Evolutionary conservation across 2,113 vertebrate genomes (phyloP).

Genomic region (Apteryx mantelli): DNA sequence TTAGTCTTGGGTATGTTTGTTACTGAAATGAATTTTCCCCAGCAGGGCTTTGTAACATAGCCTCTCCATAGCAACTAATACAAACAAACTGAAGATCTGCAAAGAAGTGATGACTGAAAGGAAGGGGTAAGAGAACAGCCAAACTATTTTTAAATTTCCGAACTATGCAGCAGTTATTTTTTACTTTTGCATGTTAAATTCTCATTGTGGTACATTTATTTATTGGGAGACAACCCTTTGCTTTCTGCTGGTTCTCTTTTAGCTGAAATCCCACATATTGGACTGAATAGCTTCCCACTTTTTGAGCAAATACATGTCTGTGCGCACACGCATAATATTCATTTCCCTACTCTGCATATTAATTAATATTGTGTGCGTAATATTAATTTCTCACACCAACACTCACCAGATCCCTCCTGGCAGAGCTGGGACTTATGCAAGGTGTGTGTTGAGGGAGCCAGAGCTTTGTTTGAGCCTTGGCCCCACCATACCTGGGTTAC

Average conservation of each 20-base stretch:
- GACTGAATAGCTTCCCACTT: not conserved
- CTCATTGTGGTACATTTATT: not conserved
- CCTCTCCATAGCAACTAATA: conserved; percentile 55
- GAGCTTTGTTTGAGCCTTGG: not conserved
- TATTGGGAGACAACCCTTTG: not conserved
- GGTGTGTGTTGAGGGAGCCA: not conserved
- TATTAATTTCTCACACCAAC: not conserved
- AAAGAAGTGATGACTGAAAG: not conserved
- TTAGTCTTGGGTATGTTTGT: not conserved
- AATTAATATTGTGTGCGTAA: not conserved
- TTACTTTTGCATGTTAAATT: not conserved
- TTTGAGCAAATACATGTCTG: not conserved
- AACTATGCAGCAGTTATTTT: conserved; percentile 30
- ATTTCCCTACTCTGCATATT: not conserved
- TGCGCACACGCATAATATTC: rapidly evolving
- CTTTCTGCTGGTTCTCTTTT: not conserved
- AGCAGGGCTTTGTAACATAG: not conserved
- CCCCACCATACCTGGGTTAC: not conserved
- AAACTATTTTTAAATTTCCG: conserved; percentile 54
- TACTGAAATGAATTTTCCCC: not conserved
- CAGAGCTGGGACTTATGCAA: rapidly evolving
- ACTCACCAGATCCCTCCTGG: not conserved
- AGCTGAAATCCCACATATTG: not conserved
- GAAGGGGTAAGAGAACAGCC: conserved; percentile 27
- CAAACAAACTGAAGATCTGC: conserved; percentile 54